Base-by-base conservation (phyloP, 2,888 invertebrate genomes). In the Andrena camellia region DNA sequence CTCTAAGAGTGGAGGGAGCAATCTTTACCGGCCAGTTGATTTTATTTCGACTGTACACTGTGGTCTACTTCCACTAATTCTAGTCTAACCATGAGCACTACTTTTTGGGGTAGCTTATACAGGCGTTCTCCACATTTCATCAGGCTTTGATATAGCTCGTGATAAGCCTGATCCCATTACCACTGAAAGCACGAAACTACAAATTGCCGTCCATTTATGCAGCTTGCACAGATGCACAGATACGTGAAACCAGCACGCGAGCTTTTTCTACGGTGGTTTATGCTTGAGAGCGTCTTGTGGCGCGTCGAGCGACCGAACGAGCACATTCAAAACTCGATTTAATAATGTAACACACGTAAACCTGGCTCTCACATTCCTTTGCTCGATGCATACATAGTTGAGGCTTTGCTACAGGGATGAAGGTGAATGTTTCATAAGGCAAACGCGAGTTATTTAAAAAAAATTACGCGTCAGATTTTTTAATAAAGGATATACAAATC, bases 261-360 rank as follows among this genome's bases (percentile, higher is more conserved):
- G 57, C 31, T 42, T 6, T 57, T 57, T 35, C 26, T n/a, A 8
- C 57, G 5, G 13, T 3, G 35, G 2, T 23, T 26, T 10, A 10
- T 2, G 35, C 42, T 17, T 42, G 26, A 57, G 26, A 69, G 57
- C 23, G 35, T 69, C 69, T 69, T 29, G 26, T 8, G 35, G 69
- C 26, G 17, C 17, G 6, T 1, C 0, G 10, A 8, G 23, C 52
- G 33, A n/a, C 5, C 57, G n/a, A 35, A 50, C 42, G 17, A 35
- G n/a, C 3, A 26, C 42, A 26, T 57, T 35, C 13, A 23, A 66
- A 78, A 67, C 13, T 3, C 42, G 31, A 54, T 54, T 78, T 68
- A 62, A 78, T 62, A 74, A 74, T 78, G 67, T 23, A 66, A n/a
- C 50, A 33, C 60, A 10, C n/a, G 23, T 33, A 8, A 13, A 20